These are phyloP conservation scores for Eucera pruinosa DNA, from an alignment of 2,888 invertebrate genomes.

Conservation along the genomic window DNA sequence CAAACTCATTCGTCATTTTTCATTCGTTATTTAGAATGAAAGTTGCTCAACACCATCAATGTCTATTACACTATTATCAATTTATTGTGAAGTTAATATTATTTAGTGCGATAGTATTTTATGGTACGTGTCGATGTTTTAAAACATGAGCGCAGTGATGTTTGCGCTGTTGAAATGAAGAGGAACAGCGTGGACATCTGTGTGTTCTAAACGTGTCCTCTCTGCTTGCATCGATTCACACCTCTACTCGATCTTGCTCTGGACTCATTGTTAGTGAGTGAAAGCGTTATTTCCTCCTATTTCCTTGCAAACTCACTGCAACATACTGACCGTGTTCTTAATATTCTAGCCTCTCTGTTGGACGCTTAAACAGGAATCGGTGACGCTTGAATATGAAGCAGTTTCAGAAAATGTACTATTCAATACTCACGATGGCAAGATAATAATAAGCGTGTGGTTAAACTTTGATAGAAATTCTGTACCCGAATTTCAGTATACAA, in stretches of 20 bases:
- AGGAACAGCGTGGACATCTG: constrained; percentile 9
- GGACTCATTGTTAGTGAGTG: constrained; percentile 25
- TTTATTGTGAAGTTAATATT: no score
- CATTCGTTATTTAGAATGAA: no score
- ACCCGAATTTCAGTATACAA: no score
- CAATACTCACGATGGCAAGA: no score
- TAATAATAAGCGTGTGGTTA: no score
- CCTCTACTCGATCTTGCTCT: constrained; percentile 14
- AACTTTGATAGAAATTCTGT: no score
- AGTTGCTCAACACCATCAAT: no score
- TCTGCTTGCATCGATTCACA: constrained; percentile 13
- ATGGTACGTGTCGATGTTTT: constrained; percentile 3
- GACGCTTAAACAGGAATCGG: neutral
- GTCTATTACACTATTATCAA: no score
- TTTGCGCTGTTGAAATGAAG: neutral
- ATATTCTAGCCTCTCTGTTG: constrained; percentile 21
- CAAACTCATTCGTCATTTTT: no score
- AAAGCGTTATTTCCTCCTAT: constrained; percentile 40
- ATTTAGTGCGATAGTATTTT: no score
- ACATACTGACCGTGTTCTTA: constrained; percentile 23
- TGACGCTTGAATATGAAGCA: neutral
- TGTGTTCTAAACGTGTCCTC: neutral
- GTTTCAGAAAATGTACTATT: neutral
- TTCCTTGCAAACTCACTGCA: constrained; percentile 24
- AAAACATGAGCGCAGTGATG: neutral